Evolutionary conservation across 2,113 vertebrate species (phyloP), one percentile per base, ranked within the genome.

Genomic region (Saguinus midas): DNA sequence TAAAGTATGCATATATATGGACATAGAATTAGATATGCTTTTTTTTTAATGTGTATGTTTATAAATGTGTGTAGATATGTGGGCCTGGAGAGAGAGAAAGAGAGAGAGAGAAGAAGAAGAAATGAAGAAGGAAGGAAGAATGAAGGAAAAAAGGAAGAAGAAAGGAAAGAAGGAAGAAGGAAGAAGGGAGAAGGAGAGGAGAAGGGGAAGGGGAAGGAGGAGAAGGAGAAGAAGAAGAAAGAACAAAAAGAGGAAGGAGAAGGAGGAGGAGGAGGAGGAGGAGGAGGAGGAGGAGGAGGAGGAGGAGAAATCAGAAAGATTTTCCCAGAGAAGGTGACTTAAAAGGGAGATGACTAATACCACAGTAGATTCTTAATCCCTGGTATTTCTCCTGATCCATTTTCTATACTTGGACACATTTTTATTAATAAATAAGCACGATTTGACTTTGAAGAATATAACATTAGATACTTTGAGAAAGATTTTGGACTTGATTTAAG

Each of bases 401-500:
- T 84, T 83, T 91, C 48, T 79, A 76, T 10, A 79, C 35, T 83
- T 55, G 40, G 5, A 84, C 17, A 87, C n/a, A 61, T 61, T 89
- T 93, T 72, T 73, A 92, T 7, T 58, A 25, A 61, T 61, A 68
- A 90, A 68, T 66, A 70, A 83, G 37, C 18, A 79, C 72, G 8
- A 72, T 61, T 45, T 79, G 64, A 84, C 73, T 73, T 81, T 80
- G 58, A 96, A 87, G 61, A 94, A 40, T 43, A 43, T 48, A 82
- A 89, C 13, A 72, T 14, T 11, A 50, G 8, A 50, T 87, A 87
- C 66, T 92, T 87, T 3, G 23, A 87, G 61, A 79, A 40, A 25
- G 2, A 96, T n/a, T 93, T 68, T 78, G 25, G 66, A 86, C 37
- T 94, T 70, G 32, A 85, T 61, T 72, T 20, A 96, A 83, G 35